These are phyloP conservation scores for Eidolon dupreanum DNA, from an alignment of 2,797 vertebrate species.

Conservation along the genomic window DNA sequence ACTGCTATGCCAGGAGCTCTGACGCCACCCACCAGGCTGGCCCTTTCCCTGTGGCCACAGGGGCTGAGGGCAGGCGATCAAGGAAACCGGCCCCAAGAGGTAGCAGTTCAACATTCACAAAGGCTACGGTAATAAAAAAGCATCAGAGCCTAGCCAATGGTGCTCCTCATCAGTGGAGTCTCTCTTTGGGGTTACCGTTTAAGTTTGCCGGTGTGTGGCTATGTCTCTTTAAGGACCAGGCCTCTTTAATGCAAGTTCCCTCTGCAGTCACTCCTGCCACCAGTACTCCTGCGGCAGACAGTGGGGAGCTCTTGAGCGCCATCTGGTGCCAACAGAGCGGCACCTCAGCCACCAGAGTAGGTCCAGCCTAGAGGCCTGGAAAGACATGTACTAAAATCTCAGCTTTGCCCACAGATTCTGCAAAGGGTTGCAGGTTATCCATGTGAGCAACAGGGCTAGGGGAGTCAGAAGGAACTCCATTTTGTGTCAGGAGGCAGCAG, in stretches of 20 bases:
- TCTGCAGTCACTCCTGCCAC: constrained; percentile 66
- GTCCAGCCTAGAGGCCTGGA: neutral
- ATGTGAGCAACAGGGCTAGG: neutral
- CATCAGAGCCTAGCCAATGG: neutral
- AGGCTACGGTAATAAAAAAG: neutral
- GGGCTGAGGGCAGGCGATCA: neutral
- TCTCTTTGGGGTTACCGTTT: neutral
- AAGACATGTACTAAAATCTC: neutral
- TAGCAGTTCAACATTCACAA: neutral
- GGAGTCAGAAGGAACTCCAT: neutral
- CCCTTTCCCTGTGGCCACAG: neutral
- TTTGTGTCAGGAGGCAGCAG: neutral
- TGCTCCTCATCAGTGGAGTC: neutral
- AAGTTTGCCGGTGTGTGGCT: neutral
- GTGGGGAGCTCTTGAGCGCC: constrained; percentile 11
- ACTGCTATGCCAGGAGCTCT: constrained; percentile 47
- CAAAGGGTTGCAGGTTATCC: neutral
- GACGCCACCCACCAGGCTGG: constrained; percentile 61
- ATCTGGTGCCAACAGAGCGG: constrained; percentile 57
- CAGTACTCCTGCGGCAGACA: constrained; percentile 59
- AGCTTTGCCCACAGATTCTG: neutral
- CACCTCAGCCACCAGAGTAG: neutral
- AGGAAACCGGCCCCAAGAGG: neutral
- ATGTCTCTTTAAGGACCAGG: constrained; percentile 72
- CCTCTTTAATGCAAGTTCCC: constrained; percentile 70